A percentile compares a stretch with the other conserved stretches of the same genome.
Evolutionary conservation across 2,888 invertebrate genomes (phyloP).

Genomic region (Smittia sp.): DNA sequence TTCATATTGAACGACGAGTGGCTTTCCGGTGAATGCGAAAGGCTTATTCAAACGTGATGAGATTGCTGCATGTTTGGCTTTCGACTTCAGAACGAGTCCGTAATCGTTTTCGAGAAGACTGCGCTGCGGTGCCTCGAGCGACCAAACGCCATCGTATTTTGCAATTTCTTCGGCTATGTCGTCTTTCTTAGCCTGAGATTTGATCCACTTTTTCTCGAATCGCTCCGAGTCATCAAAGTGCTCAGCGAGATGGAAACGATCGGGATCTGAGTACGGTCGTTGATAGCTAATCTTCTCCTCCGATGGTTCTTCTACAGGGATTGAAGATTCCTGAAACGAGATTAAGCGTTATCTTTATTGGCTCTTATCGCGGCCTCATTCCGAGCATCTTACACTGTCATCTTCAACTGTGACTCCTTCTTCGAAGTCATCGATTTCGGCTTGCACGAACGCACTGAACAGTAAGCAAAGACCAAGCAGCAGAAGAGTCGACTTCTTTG

Average conservation of each 20-base stretch:
- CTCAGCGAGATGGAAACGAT: constrained; percentile 72
- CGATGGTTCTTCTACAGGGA: background rate
- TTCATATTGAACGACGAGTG: constrained; percentile 90
- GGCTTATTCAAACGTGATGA: constrained; percentile 72
- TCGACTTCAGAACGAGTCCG: constrained; percentile 86
- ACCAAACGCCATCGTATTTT: constrained; percentile 88
- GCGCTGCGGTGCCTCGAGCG: constrained; percentile 71
- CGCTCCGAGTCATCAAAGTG: constrained; percentile 76
- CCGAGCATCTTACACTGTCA: constrained; percentile 1
- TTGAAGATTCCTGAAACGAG: background rate
- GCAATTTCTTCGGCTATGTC: constrained; percentile 82
- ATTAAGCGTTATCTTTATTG: background rate
- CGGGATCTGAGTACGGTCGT: constrained; percentile 66
- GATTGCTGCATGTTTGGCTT: constrained; percentile 96
- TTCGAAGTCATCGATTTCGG: constrained; percentile 8
- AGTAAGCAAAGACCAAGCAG: background rate
- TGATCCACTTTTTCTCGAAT: constrained; percentile 78
- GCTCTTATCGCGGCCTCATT: background rate
- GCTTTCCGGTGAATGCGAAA: constrained; percentile 79
- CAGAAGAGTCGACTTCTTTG: background rate
- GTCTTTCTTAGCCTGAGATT: constrained; percentile 89
- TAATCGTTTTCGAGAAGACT: constrained; percentile 79
- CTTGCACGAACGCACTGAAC: background rate
- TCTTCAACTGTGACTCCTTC: constrained; percentile 3
- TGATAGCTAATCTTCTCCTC: constrained; percentile 57